Conservation (phyloP, 1,140 invertebrate genomes). For the Megalonaias nervosa region DNA sequence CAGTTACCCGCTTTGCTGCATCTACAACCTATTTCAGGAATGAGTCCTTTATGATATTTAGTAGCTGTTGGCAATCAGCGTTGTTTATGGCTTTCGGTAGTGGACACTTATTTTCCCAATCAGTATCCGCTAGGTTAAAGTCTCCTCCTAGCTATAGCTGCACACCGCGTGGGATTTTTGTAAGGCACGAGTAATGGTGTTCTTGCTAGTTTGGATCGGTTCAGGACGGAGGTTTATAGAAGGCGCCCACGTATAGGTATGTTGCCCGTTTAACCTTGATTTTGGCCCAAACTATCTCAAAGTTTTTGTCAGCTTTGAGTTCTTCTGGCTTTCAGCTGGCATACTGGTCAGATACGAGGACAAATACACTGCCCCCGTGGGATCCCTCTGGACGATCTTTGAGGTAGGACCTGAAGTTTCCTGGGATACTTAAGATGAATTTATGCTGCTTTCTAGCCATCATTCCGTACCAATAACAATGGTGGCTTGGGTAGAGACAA, state of each 20-base stretch:
- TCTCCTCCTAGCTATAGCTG: slow-evolving; percentile 9
- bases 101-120: too few species aligned
- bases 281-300: slow-evolving; percentile 13
- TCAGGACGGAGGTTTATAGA: slow-evolving; percentile 17
- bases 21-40: too few species aligned
- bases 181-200: not conserved
- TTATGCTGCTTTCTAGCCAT: slow-evolving; percentile 1
- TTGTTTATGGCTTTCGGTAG: too few species aligned
- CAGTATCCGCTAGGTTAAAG: too few species aligned
- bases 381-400: not conserved
- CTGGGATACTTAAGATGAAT: slow-evolving; percentile 14
- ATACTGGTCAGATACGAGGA: slow-evolving; percentile 9
- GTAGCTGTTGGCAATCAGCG: too few species aligned
- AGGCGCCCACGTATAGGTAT: slow-evolving; percentile 23
- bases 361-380: slow-evolving; percentile 21
- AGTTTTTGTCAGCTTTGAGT: slow-evolving; percentile 1
- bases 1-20: too few species aligned
- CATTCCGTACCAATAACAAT: slow-evolving; percentile 21
- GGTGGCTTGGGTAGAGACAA: slow-evolving; percentile 7
- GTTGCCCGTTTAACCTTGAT: slow-evolving; percentile 12
- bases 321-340: slow-evolving; percentile 22
- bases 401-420: slow-evolving; percentile 6
- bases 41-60: too few species aligned
- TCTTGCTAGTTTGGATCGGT: slow-evolving; percentile 4
- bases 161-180: slow-evolving; percentile 8